Base-by-base conservation (phyloP, 2,797 vertebrate genomes). In the Poecilia velifera region DNA sequence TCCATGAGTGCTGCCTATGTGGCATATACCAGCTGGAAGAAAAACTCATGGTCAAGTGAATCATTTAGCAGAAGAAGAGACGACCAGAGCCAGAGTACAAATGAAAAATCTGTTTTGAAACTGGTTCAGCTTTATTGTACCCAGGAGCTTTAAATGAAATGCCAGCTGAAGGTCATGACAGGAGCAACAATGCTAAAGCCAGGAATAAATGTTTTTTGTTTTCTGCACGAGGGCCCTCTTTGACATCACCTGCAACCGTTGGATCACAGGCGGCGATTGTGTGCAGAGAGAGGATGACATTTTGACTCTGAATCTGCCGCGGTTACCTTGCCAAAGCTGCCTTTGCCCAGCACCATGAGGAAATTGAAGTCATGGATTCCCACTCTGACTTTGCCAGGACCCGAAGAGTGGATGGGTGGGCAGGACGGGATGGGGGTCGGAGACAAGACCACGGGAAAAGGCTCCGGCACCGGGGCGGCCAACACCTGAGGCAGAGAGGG, bases 271-370 rank as follows among this genome's bases (percentile, higher is more conserved):
- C 57, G 47, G 34, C 49, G 66, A 88, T 72, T 81, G 82, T 83
- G 74, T 75, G 71, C n/a, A 57, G 43, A 86, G 43, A 86, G 70
- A 47, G 53, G 73, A 76, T 83, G 83, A 80, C 85, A 88, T 88
- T 91, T 89, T 0, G 1, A 78, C 73, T 77, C 47, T 7, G 55
- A 20, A 62, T n/a, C 59, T 39, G 74, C 72, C 74, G 47, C 22
- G 12, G 46, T 86, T 90, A 98, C 97, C 97, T 98, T 98, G 85
- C 97, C 97, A 83, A 98, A 98, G 79, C 97, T 98, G 89, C 97
- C 97, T 94, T 98, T 98, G 16, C 97, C 97, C 47, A 98, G 94
- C 83, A 98, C 97, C 97, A 97, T 98, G 82, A 98, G 96, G 93
- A 98, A 98, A 93, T 96, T 98, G 95, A 98, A 98, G 93, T 98